These are phyloP conservation scores for Rissa tridactyla DNA, from an alignment of 2,113 vertebrate genomes.

Conservation along the genomic window DNA sequence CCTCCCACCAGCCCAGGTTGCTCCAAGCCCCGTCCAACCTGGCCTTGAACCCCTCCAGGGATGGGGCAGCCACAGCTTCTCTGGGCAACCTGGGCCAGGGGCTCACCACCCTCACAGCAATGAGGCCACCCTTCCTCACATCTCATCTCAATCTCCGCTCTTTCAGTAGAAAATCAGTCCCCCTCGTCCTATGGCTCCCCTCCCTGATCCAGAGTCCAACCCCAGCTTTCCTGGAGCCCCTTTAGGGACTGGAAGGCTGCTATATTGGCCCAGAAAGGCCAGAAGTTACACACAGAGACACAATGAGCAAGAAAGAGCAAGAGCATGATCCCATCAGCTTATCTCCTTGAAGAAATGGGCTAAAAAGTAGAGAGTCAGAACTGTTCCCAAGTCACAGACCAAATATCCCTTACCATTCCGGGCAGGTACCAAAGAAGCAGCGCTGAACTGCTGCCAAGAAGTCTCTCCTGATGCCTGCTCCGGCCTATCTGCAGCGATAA, in stretches of 20 bases:
- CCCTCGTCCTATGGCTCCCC: not conserved
- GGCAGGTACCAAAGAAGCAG: not conserved
- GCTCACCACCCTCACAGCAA: not conserved
- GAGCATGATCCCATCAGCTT: not conserved
- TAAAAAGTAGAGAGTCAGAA: not conserved
- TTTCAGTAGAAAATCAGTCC: not conserved
- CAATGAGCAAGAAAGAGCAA: accelerated
- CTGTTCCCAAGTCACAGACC: not conserved
- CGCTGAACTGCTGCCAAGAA: not conserved
- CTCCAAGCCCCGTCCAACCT: too few species aligned
- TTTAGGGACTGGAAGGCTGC: not conserved
- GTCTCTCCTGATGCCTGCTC: not conserved
- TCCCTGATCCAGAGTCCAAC: not conserved
- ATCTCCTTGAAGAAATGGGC: not conserved
- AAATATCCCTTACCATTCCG: not conserved
- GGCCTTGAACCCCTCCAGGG: too few species aligned
- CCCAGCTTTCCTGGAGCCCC: not conserved
- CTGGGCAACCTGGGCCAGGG: not conserved
- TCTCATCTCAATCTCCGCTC: not conserved
- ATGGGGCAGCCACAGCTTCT: not conserved
- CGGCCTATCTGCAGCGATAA: not conserved
- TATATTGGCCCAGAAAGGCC: not conserved
- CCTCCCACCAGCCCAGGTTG: too few species aligned
- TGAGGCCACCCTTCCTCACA: not conserved
- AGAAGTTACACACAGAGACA: not conserved